phyloP scores from a whole-genome alignment of 1,140 invertebrate species.

The Geopemphigus sp. region DNA sequence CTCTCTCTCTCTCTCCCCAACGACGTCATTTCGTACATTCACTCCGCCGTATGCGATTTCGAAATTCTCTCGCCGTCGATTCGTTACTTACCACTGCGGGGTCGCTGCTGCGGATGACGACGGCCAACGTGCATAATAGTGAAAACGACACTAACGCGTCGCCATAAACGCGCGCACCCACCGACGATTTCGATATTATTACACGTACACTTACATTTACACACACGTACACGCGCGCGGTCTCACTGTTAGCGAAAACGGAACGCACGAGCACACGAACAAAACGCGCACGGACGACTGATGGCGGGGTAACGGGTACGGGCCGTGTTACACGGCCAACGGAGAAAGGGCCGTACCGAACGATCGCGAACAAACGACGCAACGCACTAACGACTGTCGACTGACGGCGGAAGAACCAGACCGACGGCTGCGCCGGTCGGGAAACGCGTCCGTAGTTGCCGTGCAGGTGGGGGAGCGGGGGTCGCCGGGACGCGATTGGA shows the following conservation, averaged over 20 bases:
- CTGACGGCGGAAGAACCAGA: constrained; percentile 48
- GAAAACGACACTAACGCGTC: too few relatives aligned
- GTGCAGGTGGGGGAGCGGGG: neutral
- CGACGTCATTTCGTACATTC: neutral
- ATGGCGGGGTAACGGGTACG: neutral
- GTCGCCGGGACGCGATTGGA: constrained; percentile 27
- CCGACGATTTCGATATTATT: too few relatives aligned
- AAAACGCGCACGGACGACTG: neutral
- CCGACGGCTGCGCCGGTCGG: constrained; percentile 27
- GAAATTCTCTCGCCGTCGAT: neutral
- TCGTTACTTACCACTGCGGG: neutral
- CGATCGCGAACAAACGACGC: neutral
- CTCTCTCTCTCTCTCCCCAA: too few relatives aligned
- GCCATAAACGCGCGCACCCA: too few relatives aligned
- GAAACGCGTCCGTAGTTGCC: constrained; percentile 32
- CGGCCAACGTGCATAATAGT: constrained; percentile 5
- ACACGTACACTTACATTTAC: too few relatives aligned
- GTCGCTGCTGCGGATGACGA: neutral
- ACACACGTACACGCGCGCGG: neutral
- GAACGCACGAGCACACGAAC: neutral
- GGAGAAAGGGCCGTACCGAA: constrained; percentile 1
- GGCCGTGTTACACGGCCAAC: neutral
- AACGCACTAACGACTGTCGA: constrained; percentile 31
- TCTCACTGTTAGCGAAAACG: too few relatives aligned
- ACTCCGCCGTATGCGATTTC: too few relatives aligned